Percentiles rank a stretch among this genome's conserved stretches.
Evolutionary conservation across 1,140 invertebrate genomes (phyloP).

Genomic region (Goniozus legneri): DNA sequence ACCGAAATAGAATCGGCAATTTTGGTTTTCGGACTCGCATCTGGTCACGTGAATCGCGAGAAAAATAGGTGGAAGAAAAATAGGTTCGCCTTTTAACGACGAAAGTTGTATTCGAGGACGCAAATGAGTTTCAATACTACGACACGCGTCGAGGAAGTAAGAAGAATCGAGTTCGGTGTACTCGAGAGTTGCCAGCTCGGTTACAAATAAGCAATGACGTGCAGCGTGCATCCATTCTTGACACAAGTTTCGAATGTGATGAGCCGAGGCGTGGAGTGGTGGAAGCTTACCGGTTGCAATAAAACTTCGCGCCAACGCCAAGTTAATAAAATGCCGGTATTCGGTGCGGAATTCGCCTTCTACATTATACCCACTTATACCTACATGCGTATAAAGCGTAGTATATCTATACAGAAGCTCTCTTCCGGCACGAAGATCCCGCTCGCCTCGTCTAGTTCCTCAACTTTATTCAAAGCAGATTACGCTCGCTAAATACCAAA

Average conservation of each 20-base stretch:
- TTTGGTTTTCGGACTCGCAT: too few relatives aligned
- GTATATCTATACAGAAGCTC: too few relatives aligned
- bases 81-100: too few relatives aligned
- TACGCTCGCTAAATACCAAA: too few relatives aligned
- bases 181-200: constrained; percentile 8
- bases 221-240: not conserved
- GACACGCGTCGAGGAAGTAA: constrained; percentile 10
- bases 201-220: constrained; percentile 10
- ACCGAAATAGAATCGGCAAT: too few relatives aligned
- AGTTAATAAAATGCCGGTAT: constrained; percentile 12
- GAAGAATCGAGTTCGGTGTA: constrained; percentile 11
- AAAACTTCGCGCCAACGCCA: constrained; percentile 10
- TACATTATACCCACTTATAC: not conserved
- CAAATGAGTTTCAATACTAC: too few relatives aligned
- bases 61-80: too few relatives aligned
- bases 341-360: constrained; percentile 3
- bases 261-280: constrained; percentile 10
- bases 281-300: not conserved
- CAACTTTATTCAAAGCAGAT: constrained; percentile 15
- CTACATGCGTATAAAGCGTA: too few relatives aligned
- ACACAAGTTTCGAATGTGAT: constrained; percentile 19
- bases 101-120: constrained; percentile 8
- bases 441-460: constrained; percentile 7
- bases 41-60: too few relatives aligned
- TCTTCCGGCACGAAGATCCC: too few relatives aligned